Evolutionary conservation across 2,113 vertebrate genomes (phyloP).

Genomic region (Ancistrus triradiatus): DNA sequence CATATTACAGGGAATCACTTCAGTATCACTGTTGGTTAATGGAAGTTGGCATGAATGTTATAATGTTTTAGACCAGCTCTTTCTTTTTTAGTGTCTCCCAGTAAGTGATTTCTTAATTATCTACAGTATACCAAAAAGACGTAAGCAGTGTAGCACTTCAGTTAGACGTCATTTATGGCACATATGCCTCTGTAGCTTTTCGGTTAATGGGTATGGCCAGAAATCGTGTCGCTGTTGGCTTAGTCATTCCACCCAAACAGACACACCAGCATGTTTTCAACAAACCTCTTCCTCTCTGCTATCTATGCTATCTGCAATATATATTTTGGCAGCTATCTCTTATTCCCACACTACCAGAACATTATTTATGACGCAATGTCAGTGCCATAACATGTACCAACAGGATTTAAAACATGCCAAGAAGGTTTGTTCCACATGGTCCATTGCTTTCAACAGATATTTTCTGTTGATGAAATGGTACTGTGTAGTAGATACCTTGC

Average conservation of each 20-base stretch:
- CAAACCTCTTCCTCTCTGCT: not conserved
- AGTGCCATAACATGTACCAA: constrained; percentile 21
- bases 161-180: too few species aligned
- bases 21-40: too few species aligned
- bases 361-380: not conserved
- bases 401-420: constrained; percentile 14
- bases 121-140: too few species aligned
- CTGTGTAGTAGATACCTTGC: not conserved
- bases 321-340: not conserved
- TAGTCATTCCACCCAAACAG: not conserved
- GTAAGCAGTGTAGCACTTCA: too few species aligned
- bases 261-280: constrained; percentile 9
- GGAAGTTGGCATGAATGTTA: too few species aligned
- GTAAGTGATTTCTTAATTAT: too few species aligned
- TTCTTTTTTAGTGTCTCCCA: too few species aligned
- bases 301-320: not conserved
- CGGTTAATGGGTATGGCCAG: too few species aligned
- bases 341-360: not conserved
- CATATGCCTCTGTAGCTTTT: too few species aligned
- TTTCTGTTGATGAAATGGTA: not conserved
- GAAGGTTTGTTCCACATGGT: not conserved
- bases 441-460: constrained; percentile 9
- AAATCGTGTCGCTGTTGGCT: too few species aligned
- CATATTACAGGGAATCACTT: too few species aligned
- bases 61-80: too few species aligned